Conservation (phyloP, 2,888 invertebrate species). For the Protophormia terraenovae region DNA sequence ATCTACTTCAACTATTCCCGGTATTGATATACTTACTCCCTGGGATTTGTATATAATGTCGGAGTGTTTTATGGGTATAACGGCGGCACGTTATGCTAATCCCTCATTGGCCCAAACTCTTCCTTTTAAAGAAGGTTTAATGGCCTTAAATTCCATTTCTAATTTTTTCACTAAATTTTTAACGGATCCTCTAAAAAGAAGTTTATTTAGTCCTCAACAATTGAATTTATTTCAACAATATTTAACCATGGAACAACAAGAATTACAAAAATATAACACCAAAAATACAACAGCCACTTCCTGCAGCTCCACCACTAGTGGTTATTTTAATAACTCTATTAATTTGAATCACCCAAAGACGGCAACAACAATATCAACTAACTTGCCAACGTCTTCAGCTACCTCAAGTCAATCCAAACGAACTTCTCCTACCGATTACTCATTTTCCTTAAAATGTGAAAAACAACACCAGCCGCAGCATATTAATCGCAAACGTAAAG, state of each 20-base stretch:
- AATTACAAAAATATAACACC: background rate
- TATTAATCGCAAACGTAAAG: conserved; percentile 44
- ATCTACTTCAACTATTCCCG: conserved; percentile 45
- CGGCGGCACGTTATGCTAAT: too few relatives aligned
- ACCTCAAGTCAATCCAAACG: too few relatives aligned
- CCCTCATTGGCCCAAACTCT: too few relatives aligned
- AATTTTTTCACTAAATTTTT: too few relatives aligned
- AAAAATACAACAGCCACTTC: background rate
- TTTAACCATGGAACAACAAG: conserved; percentile 28
- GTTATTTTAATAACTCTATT: conserved; percentile 8
- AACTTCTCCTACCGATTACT: too few relatives aligned
- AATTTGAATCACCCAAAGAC: conserved; percentile 20
- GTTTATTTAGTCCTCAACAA: conserved; percentile 39
- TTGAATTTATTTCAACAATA: conserved; percentile 52
- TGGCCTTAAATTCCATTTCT: too few relatives aligned
- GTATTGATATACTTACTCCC: too few relatives aligned
- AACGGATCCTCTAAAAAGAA: background rate
- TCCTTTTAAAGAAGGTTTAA: too few relatives aligned
- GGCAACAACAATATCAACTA: background rate
- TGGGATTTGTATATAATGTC: too few relatives aligned
- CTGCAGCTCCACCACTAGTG: background rate
- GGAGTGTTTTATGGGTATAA: too few relatives aligned
- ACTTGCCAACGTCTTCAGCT: too few relatives aligned
- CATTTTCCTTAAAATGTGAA: background rate
- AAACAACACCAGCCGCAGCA: conserved; percentile 4